Evolutionary conservation across 2,113 vertebrate species (phyloP).

Genomic region (Apus apus): DNA sequence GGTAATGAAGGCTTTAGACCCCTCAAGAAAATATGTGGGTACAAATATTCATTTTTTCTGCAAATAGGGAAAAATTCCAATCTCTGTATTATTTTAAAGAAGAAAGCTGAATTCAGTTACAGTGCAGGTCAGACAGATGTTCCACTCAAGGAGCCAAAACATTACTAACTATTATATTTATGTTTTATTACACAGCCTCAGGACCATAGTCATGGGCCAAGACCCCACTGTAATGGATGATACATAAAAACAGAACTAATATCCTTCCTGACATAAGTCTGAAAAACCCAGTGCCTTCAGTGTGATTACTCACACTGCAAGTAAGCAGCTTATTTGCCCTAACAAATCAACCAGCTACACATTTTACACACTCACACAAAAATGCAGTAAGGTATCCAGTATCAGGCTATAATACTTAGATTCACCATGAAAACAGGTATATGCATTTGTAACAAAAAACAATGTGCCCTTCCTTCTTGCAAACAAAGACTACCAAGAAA

Average conservation of each 20-base stretch:
- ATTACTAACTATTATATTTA: slow-evolving; percentile 51
- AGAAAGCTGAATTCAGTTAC: not conserved
- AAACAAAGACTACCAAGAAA: not conserved
- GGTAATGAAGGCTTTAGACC: not conserved
- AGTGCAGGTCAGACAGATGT: slow-evolving; percentile 47
- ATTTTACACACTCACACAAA: not conserved
- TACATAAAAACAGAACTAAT: not conserved
- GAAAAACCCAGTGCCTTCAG: not conserved
- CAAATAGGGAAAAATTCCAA: not conserved
- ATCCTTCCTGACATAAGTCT: not conserved
- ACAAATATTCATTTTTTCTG: not conserved
- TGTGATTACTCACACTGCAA: not conserved
- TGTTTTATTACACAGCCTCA: slow-evolving; percentile 8
- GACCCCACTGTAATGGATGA: not conserved
- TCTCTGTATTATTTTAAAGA: not conserved
- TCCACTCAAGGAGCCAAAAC: slow-evolving; percentile 43
- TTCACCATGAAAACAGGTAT: not conserved
- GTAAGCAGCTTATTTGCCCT: not conserved
- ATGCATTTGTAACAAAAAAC: not conserved
- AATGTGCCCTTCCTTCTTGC: not conserved
- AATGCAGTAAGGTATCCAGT: not conserved
- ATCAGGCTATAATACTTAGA: not conserved
- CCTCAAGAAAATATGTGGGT: not conserved
- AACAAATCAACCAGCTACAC: not conserved
- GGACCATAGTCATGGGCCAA: not conserved